Evolutionary conservation across 2,888 invertebrate species (phyloP).

Genomic region (Zhuqinia jingwanae): DNA sequence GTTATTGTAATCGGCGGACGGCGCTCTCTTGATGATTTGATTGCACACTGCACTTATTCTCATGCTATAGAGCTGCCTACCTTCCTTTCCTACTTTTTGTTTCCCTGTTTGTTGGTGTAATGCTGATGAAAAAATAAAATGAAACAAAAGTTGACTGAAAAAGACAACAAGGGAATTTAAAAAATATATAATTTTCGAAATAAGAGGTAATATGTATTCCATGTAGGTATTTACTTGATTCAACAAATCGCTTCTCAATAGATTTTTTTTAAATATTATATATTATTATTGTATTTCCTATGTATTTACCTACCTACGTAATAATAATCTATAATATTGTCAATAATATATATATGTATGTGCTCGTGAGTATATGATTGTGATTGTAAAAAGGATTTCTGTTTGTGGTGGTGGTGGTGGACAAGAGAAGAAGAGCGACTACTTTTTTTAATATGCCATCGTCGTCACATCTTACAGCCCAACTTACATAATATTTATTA

Average conservation of each 20-base stretch:
- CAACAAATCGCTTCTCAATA: constrained; percentile 33
- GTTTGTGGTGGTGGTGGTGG: neutral
- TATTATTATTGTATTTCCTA: too few species aligned
- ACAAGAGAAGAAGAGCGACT: constrained; percentile 24
- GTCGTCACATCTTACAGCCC: neutral
- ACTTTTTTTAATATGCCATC: constrained; percentile 9
- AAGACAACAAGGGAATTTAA: constrained; percentile 27
- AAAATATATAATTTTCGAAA: too few species aligned
- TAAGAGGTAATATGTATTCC: neutral
- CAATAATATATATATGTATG: too few species aligned
- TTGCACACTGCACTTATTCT: constrained; percentile 32
- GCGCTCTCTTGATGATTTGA: neutral
- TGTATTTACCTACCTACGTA: too few species aligned
- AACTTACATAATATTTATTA: neutral
- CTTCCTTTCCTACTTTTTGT: neutral
- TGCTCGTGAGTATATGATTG: neutral
- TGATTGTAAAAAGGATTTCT: constrained; percentile 24
- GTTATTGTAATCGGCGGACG: constrained; percentile 51
- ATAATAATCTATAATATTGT: too few species aligned
- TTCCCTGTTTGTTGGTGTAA: neutral
- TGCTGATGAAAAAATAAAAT: neutral
- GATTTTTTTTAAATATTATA: too few species aligned
- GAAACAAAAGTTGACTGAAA: neutral
- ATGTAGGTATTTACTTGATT: constrained; percentile 40
- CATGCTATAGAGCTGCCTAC: neutral